Evolutionary conservation across 1,140 invertebrate species (phyloP), one percentile per base, ranked within the genome.

Genomic region (Anastatus disparis): DNA sequence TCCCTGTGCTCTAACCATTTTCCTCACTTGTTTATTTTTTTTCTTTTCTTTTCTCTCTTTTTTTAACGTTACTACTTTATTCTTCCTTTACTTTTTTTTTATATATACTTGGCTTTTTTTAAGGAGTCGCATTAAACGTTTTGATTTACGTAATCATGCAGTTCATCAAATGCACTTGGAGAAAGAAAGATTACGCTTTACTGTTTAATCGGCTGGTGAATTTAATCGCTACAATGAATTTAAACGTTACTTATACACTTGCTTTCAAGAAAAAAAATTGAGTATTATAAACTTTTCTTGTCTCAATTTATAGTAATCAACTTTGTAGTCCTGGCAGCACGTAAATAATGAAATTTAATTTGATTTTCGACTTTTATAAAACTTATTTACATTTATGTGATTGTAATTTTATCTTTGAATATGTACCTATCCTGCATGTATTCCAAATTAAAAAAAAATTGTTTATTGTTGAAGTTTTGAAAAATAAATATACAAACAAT

Each of bases 91-190:
- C 17, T 10, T 46, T 4, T 46, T 22, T 44, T 61, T 10, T 29
- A 17, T 61, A 0, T 46, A 46, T 61, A 27, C 58, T n/a, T 31
- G 24, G 24, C 22, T 31, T n/a, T n/a, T 58, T 20, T 46, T 46
- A 67, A 59, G 63, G 64, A 75, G 62, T 73, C 73, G 24, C 31
- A 20, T 63, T 74, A 71, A 68, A 73, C 59, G 70, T 75, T 69
- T 70, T 62, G 73, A 76, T 76, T 74, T 77, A 72, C 68, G 74
- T 77, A 77, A 76, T 76, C 75, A 53, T 38, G 40, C 58, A 58
- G 73, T 76, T 76, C 58, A 76, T 77, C 62, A 75, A 66, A 10
- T n/a, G 53, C 24, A 26, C 31, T 26, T 35, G 15, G 69, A 31
- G 35, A n/a, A n/a, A n/a, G n/a, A n/a, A n/a, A 9, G 24, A 65